Percentiles rank a stretch among this genome's conserved stretches.
Conservation (phyloP, 1,140 invertebrate species). For the Bombyx mori region ASM3026992v2 NC_085133.1:10884001-10884500, state of each 20-base stretch:
- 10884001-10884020: slow-evolving; percentile 22
- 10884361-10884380: too few relatives aligned
- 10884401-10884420: too few relatives aligned
- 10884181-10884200: slow-evolving; percentile 7
- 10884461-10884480: too few relatives aligned
- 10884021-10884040: slow-evolving; percentile 29
- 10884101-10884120: slow-evolving; percentile 4
- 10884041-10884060: slow-evolving; percentile 1
- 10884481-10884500: too few relatives aligned
- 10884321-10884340: background rate
- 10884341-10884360: too few relatives aligned
- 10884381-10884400: too few relatives aligned
- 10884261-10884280: too few relatives aligned
- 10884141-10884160: slow-evolving; percentile 12
- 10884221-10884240: slow-evolving; percentile 1
- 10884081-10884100: slow-evolving; percentile 5
- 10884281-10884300: too few relatives aligned
- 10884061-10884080: too few relatives aligned
- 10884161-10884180: slow-evolving; percentile 12
- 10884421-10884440: too few relatives aligned
- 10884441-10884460: too few relatives aligned
- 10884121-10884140: background rate
- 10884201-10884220: slow-evolving; percentile 2
- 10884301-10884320: too few relatives aligned
- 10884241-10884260: background rate